Conservation (phyloP, 2,113 vertebrate genomes). For the Oxyruncus cristatus region DNA sequence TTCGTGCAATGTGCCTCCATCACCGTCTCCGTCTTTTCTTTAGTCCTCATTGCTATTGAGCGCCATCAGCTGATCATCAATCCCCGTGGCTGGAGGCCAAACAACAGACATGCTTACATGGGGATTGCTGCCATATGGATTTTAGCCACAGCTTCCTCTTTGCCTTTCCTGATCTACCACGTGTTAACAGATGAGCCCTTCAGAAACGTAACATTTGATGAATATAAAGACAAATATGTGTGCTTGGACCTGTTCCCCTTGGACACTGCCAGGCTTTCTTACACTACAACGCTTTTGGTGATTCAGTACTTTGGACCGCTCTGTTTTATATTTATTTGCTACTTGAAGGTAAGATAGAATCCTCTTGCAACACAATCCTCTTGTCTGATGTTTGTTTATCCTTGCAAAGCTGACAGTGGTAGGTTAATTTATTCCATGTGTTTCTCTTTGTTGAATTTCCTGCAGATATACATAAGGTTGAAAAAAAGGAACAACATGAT, state of each 20-base stretch:
- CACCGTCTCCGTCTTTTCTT: slow-evolving; percentile 85
- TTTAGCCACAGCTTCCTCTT: slow-evolving; percentile 78
- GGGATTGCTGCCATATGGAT: slow-evolving; percentile 84
- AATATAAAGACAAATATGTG: slow-evolving; percentile 84
- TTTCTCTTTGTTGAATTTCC: slow-evolving; percentile 40
- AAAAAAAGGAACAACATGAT: slow-evolving; percentile 83
- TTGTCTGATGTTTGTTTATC: background rate
- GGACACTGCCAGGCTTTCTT: slow-evolving; percentile 79
- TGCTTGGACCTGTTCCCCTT: slow-evolving; percentile 84
- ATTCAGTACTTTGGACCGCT: slow-evolving; percentile 86
- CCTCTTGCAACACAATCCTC: background rate
- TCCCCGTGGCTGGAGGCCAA: slow-evolving; percentile 85
- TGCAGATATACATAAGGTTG: slow-evolving; percentile 84
- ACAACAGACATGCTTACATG: slow-evolving; percentile 82
- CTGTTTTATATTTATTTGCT: slow-evolving; percentile 89
- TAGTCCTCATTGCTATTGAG: slow-evolving; percentile 87
- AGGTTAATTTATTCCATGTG: background rate
- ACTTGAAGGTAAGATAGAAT: slow-evolving; percentile 83
- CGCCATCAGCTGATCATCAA: slow-evolving; percentile 88
- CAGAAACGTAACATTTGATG: slow-evolving; percentile 77
- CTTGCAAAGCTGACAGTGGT: background rate
- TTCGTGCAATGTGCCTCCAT: slow-evolving; percentile 86
- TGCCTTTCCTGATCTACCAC: slow-evolving; percentile 83
- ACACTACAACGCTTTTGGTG: slow-evolving; percentile 82
- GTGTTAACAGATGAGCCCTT: slow-evolving; percentile 82